A percentile compares a stretch with the other conserved stretches of the same genome.
Conservation (phyloP, 2,113 vertebrate species). For the Carassius gibelio region DNA sequence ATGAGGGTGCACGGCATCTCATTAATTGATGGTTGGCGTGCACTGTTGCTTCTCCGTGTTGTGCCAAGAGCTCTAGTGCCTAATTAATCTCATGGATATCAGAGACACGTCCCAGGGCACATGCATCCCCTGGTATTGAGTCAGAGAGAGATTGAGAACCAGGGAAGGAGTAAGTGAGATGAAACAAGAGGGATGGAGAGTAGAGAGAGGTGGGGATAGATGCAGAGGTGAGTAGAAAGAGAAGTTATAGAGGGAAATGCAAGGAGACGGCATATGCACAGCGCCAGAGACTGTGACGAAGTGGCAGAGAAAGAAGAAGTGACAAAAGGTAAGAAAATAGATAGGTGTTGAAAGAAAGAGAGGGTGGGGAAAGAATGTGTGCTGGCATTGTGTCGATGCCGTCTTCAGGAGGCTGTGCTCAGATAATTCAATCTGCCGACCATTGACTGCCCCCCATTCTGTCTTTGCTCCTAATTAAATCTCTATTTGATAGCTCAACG, state of each 20-base stretch:
- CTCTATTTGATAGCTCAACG: conserved; percentile 77
- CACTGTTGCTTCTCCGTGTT: conserved; percentile 66
- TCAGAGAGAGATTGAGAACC: conserved; percentile 59
- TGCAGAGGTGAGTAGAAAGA: conserved; percentile 46
- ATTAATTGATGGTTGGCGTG: conserved; percentile 73
- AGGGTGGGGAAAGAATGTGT: conserved; percentile 21
- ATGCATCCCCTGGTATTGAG: conserved; percentile 64
- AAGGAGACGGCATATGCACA: conserved; percentile 35
- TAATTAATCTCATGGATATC: conserved; percentile 78
- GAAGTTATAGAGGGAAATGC: conserved; percentile 38
- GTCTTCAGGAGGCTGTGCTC: conserved; percentile 65
- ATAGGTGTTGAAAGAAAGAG: conserved; percentile 33
- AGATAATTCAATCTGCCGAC: conserved; percentile 78
- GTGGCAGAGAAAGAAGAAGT: conserved; percentile 55
- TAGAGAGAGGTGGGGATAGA: not conserved
- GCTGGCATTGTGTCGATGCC: conserved; percentile 61
- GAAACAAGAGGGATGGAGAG: not conserved
- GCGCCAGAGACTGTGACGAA: conserved; percentile 59
- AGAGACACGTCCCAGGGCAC: conserved; percentile 70
- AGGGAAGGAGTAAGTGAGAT: conserved; percentile 33
- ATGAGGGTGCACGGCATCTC: conserved; percentile 72
- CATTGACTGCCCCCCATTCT: conserved; percentile 73
- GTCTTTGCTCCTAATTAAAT: conserved; percentile 80
- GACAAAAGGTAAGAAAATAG: conserved; percentile 44
- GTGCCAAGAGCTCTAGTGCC: conserved; percentile 73